Conservation (phyloP, 2,113 vertebrate species). For the Eurystomus gularis region DNA sequence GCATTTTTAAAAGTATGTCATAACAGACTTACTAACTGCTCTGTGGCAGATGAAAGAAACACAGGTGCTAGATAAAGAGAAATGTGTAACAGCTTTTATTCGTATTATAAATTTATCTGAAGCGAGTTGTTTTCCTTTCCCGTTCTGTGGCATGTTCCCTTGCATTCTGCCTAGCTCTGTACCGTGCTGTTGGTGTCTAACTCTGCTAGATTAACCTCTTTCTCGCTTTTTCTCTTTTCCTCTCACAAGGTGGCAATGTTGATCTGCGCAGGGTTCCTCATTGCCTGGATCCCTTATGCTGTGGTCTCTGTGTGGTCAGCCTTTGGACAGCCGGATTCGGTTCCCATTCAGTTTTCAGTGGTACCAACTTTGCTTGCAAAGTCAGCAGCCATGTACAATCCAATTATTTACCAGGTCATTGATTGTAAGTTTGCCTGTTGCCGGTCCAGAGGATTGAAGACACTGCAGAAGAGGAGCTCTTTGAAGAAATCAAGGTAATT, state of each 20-base stretch:
- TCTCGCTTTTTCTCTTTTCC: background rate
- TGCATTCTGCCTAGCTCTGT: background rate
- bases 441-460: conserved; percentile 61
- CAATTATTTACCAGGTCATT: conserved; percentile 93
- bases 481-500: conserved; percentile 82
- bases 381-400: conserved; percentile 96
- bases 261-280: conserved; percentile 93
- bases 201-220: background rate
- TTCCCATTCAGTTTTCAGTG: conserved; percentile 89
- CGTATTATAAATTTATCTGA: background rate
- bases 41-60: background rate
- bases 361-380: conserved; percentile 91
- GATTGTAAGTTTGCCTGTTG: conserved; percentile 81
- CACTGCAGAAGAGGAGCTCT: conserved; percentile 73
- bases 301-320: conserved; percentile 92
- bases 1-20: background rate
- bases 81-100: background rate
- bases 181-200: background rate
- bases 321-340: conserved; percentile 84
- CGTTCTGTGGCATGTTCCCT: background rate
- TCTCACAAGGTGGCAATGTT: conserved; percentile 89
- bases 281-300: conserved; percentile 95
- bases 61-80: background rate
- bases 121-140: background rate
- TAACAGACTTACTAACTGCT: background rate